phyloP scores from a whole-genome alignment of 2,113 vertebrate genomes.

The Callithrix jacchus region DNA sequence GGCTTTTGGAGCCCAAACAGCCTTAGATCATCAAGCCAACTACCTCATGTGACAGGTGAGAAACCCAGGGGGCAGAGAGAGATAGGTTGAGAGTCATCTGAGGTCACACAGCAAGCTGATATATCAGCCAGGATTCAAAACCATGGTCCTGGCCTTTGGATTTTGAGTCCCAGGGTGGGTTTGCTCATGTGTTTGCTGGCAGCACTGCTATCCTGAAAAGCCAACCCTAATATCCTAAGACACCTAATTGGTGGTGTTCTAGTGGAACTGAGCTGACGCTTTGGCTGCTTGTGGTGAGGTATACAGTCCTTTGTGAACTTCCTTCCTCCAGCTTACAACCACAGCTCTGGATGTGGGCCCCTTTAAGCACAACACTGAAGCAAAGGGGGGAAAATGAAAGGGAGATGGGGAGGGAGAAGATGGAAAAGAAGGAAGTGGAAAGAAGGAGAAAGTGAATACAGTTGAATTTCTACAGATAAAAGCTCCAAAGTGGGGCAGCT shows the following conservation, averaged over 20 bases:
- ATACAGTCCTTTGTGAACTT: background rate
- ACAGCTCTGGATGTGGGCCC: background rate
- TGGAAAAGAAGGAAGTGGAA: no score
- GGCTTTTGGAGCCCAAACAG: background rate
- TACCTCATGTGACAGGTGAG: background rate
- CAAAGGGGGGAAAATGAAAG: background rate
- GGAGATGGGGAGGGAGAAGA: background rate
- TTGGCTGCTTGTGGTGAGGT: background rate
- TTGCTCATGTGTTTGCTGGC: background rate
- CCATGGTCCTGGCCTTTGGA: background rate
- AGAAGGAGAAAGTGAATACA: background rate
- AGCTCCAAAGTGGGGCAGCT: slow-evolving; percentile 62
- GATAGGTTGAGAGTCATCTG: background rate
- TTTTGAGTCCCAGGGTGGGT: background rate
- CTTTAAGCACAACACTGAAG: background rate
- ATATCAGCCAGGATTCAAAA: background rate
- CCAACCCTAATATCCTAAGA: background rate
- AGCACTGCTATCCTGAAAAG: background rate
- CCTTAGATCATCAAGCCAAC: background rate
- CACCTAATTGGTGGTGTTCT: background rate
- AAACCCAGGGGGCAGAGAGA: background rate
- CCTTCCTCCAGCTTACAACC: background rate
- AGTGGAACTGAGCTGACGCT: no score
- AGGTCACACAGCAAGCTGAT: background rate
- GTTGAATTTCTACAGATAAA: slow-evolving; percentile 47